A percentile compares a stretch with the other conserved stretches of the same genome.
Conservation (phyloP, 2,888 invertebrate species). For the Lasioglossum figueresi region DNA sequence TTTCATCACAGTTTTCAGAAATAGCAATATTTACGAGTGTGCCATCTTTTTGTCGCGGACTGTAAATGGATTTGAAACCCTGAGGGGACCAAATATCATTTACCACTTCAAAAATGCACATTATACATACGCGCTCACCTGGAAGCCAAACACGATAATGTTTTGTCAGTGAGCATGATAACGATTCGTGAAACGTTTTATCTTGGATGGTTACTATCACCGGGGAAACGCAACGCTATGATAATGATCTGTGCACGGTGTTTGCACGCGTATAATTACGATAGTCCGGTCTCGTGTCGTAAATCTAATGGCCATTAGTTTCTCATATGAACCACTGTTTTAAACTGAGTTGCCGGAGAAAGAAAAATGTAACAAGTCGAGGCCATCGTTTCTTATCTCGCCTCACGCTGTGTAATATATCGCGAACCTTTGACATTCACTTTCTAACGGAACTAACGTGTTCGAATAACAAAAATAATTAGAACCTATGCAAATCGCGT, state of each 20-base stretch:
- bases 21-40: too few species aligned
- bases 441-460: constrained; percentile 57
- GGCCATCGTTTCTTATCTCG: constrained; percentile 56
- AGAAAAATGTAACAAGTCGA: constrained; percentile 39
- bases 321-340: constrained; percentile 18
- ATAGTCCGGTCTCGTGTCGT: not conserved
- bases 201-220: not conserved
- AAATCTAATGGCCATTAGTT: constrained; percentile 41
- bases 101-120: too few species aligned
- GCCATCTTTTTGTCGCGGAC: too few species aligned
- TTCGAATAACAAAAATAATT: constrained; percentile 4
- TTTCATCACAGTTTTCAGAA: too few species aligned
- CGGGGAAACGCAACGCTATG: not conserved
- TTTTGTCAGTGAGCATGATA: not conserved
- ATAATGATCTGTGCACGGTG: constrained; percentile 10
- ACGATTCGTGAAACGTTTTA: constrained; percentile 8
- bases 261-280: constrained; percentile 34
- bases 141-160: not conserved
- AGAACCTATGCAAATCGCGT: too few species aligned
- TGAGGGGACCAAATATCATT: too few species aligned
- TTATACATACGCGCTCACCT: not conserved
- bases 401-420: constrained; percentile 45
- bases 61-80: too few species aligned
- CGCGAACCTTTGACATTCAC: constrained; percentile 62
- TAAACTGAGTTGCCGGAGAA: constrained; percentile 6